Evolutionary conservation across 1,140 invertebrate genomes (phyloP).

Genomic region (Oryctes rhinoceros): DNA sequence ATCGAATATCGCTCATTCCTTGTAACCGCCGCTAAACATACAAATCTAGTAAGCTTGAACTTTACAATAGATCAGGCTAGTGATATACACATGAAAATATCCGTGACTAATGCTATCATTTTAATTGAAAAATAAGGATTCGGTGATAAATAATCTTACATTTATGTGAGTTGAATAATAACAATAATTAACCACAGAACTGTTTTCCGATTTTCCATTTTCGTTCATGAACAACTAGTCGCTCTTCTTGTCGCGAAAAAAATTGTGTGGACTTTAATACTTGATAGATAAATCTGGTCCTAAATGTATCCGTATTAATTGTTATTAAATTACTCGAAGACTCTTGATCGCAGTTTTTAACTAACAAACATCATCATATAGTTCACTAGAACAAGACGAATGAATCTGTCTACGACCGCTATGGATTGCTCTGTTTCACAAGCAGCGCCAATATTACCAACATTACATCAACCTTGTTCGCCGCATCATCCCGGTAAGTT

Average conservation of each 20-base stretch:
- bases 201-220: too few species aligned
- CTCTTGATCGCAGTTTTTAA: too few species aligned
- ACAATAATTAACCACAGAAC: too few species aligned
- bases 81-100: neutral
- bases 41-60: slow-evolving; percentile 35
- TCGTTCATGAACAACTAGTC: neutral
- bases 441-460: slow-evolving; percentile 46
- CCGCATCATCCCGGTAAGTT: slow-evolving; percentile 51
- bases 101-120: neutral
- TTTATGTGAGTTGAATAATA: too few species aligned
- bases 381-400: slow-evolving; percentile 23
- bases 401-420: slow-evolving; percentile 43
- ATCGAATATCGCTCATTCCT: slow-evolving; percentile 48
- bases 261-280: neutral
- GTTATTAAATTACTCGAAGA: too few species aligned
- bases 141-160: too few species aligned
- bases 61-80: slow-evolving; percentile 8
- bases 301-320: too few species aligned
- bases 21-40: slow-evolving; percentile 42
- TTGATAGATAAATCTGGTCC: too few species aligned
- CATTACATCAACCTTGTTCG: slow-evolving; percentile 53
- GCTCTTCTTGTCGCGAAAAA: neutral
- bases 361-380: too few species aligned
- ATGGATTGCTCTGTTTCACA: slow-evolving; percentile 54
- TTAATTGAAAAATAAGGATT: too few species aligned